Evolutionary conservation across 2,888 invertebrate species (phyloP).

Genomic region (Oxyteleia sp.): DNA sequence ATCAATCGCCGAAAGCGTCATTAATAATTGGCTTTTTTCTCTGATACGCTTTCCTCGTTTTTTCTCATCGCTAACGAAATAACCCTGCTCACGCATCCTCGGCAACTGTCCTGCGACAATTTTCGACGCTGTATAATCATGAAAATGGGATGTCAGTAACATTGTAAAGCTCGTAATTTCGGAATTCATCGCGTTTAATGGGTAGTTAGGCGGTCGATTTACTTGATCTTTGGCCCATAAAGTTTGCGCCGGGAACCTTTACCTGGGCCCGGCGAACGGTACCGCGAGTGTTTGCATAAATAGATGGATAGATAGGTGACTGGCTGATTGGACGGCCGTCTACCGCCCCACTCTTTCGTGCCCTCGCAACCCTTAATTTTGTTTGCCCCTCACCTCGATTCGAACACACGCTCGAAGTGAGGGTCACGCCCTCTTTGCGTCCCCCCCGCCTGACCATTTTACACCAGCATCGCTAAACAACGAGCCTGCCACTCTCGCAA

Average conservation of each 20-base stretch:
- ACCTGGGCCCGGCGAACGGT: conserved; percentile 47
- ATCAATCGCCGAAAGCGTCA: neutral
- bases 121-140: conserved; percentile 40
- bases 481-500: conserved; percentile 1
- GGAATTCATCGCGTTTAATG: conserved; percentile 57
- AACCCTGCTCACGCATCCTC: conserved; percentile 21
- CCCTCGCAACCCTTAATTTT: conserved; percentile 64
- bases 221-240: conserved; percentile 50
- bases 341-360: conserved; percentile 48
- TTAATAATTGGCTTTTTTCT: neutral
- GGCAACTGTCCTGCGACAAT: conserved; percentile 31
- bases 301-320: conserved; percentile 64
- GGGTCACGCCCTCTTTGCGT: conserved; percentile 66
- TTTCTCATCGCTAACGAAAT: conserved; percentile 18
- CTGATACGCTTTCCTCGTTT: neutral
- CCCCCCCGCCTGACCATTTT: conserved; percentile 52
- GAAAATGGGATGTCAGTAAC: conserved; percentile 62
- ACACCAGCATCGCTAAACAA: conserved; percentile 52
- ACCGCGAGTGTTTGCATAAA: conserved; percentile 53
- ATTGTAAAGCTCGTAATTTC: conserved; percentile 47
- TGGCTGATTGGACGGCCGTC: conserved; percentile 68
- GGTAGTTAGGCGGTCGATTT: conserved; percentile 48
- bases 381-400: conserved; percentile 67
- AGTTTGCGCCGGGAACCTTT: conserved; percentile 56
- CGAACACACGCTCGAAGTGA: conserved; percentile 51